Percentiles rank a stretch among this genome's conserved stretches.
These are phyloP conservation scores for Ridgeia piscesae DNA, from an alignment of 1,140 invertebrate genomes.

Conservation along the genomic window DNA sequence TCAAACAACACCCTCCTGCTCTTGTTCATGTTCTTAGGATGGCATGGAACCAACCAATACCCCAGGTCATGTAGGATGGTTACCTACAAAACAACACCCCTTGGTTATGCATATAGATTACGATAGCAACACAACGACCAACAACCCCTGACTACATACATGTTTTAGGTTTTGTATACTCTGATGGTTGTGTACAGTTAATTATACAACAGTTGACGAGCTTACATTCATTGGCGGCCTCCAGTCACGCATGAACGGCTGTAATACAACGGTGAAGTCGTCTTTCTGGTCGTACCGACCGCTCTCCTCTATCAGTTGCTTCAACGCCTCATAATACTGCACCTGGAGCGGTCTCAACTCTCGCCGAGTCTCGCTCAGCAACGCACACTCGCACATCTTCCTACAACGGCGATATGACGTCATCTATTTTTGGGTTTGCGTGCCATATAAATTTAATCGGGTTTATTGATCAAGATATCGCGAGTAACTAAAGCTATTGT, in stretches of 20 bases:
- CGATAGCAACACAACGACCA: not conserved
- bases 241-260: slow-evolving; percentile 58
- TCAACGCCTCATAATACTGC: slow-evolving; percentile 38
- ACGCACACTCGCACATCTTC: slow-evolving; percentile 20
- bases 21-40: not conserved
- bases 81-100: too few species aligned
- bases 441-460: not conserved
- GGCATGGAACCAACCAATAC: not conserved
- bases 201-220: not conserved
- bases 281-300: slow-evolving; percentile 65
- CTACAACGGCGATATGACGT: not conserved
- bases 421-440: not conserved
- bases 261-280: slow-evolving; percentile 69
- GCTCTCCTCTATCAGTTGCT: slow-evolving; percentile 31
- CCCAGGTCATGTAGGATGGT: too few species aligned
- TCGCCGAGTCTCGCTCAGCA: not conserved
- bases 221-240: slow-evolving; percentile 34
- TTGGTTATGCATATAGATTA: not conserved
- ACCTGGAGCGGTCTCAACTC: slow-evolving; percentile 17
- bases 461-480: not conserved
- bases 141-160: not conserved
- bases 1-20: too few species aligned
- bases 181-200: not conserved
- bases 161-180: not conserved
- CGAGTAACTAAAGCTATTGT: not conserved